Conservation (phyloP, 2,888 invertebrate species). For the Dysmachus trigonus region DNA sequence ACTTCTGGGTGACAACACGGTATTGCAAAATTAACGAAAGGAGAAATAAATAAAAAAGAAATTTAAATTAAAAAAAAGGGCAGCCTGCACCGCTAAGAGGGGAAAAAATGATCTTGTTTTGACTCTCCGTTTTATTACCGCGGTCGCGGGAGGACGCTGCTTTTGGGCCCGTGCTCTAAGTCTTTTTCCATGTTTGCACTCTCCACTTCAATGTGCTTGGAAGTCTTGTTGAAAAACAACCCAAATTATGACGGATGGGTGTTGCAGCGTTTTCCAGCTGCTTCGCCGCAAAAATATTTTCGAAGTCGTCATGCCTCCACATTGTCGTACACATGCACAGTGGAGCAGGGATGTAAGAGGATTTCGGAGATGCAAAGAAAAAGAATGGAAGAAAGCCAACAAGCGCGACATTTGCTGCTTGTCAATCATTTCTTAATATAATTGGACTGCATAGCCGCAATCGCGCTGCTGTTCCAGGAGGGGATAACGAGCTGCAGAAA, state of each 20-base stretch:
- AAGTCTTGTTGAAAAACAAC: neutral
- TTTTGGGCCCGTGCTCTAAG: neutral
- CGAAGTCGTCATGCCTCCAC: neutral
- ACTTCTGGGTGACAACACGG: neutral
- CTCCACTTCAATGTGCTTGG: neutral
- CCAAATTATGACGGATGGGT: neutral
- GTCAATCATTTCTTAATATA: conserved; percentile 15
- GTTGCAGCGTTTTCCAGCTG: conserved; percentile 1
- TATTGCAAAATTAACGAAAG: neutral
- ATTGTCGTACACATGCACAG: neutral
- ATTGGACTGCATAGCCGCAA: neutral
- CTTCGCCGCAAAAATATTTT: neutral
- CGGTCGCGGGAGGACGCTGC: neutral
- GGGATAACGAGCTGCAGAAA: neutral
- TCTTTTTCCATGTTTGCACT: neutral
- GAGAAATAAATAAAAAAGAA: neutral
- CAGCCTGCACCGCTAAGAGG: neutral
- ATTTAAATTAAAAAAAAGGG: neutral
- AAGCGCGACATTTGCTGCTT: neutral
- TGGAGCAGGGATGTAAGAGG: neutral
- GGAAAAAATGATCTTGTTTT: neutral
- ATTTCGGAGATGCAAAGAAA: neutral
- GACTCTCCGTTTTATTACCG: neutral
- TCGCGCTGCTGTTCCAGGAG: neutral
- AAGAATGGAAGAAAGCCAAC: neutral